Evolutionary conservation across 2,797 vertebrate genomes (phyloP).

Genomic region (Eulemur albifrons): DNA sequence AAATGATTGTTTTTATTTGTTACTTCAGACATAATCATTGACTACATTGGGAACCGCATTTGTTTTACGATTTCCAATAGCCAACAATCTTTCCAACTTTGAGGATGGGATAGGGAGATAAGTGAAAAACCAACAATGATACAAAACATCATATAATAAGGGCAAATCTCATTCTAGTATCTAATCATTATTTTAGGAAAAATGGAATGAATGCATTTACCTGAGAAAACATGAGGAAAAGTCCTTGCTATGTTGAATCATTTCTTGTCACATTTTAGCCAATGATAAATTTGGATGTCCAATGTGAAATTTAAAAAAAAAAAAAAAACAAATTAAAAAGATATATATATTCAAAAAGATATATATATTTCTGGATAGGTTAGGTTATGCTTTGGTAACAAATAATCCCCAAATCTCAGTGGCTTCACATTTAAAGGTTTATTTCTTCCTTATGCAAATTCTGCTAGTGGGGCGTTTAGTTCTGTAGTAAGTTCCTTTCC

Average conservation of each 20-base stretch:
- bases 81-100: neutral
- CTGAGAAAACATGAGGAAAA: neutral
- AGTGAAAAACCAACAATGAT: neutral
- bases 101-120: neutral
- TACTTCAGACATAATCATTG: neutral
- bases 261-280: neutral
- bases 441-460: neutral
- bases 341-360: neutral
- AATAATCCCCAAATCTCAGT: neutral
- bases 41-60: neutral
- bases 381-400: neutral
- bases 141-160: neutral
- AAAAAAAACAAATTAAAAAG: neutral
- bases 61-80: neutral
- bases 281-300: neutral
- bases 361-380: neutral
- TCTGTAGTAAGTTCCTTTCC: neutral
- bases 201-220: neutral
- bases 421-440: neutral
- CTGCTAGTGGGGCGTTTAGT: neutral
- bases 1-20: neutral
- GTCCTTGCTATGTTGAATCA: neutral
- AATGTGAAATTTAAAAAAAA: constrained; percentile 2
- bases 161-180: neutral
- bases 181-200: neutral